These are phyloP conservation scores for Amphibalanus amphitrite DNA, from an alignment of 1,140 invertebrate genomes.

Conservation along the genomic window DNA sequence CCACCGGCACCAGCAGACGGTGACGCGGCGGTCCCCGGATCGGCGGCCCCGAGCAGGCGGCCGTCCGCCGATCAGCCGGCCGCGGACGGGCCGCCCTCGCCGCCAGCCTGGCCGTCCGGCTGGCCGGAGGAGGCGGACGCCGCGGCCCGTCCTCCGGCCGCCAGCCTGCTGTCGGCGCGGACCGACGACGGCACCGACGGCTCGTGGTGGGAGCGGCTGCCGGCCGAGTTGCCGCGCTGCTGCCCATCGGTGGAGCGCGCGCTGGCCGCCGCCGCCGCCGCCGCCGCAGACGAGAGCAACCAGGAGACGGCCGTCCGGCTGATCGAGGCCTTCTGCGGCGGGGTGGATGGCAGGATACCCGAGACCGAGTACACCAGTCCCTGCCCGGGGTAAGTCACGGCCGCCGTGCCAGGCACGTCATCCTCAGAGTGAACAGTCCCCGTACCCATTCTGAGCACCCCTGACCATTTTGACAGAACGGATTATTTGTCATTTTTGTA, in stretches of 20 bases:
- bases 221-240: not conserved
- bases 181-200: not conserved
- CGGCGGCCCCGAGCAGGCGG: too few relatives aligned
- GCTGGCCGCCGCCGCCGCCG: too few relatives aligned
- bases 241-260: not conserved
- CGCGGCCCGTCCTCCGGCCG: too few relatives aligned
- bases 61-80: not conserved
- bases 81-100: too few relatives aligned
- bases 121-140: not conserved
- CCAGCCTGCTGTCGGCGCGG: not conserved
- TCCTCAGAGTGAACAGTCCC: too few relatives aligned
- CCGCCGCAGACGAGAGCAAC: not conserved
- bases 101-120: not conserved
- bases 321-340: not conserved
- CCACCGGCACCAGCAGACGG: too few relatives aligned
- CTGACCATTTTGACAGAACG: too few relatives aligned
- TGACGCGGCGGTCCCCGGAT: too few relatives aligned
- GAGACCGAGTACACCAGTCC: not conserved
- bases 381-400: not conserved
- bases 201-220: too few relatives aligned
- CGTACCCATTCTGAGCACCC: too few relatives aligned
- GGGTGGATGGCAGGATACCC: not conserved
- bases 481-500: too few relatives aligned
- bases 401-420: not conserved
- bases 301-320: not conserved